Evolutionary conservation across 2,113 vertebrate species (phyloP).

Genomic region (Stigmatopora argus): DNA sequence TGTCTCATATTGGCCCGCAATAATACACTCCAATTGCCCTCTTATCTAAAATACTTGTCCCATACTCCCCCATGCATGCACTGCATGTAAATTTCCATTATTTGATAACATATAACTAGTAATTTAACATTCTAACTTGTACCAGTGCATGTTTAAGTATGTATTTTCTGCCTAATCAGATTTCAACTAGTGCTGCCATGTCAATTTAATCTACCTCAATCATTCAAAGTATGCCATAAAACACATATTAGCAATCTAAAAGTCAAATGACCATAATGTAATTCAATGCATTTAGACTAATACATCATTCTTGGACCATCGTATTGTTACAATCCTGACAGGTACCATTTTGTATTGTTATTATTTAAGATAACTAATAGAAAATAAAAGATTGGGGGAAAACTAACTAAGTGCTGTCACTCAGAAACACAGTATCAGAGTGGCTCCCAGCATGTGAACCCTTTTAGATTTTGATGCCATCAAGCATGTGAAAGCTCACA

Average conservation of each 20-base stretch:
- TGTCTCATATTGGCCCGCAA: constrained; percentile 38
- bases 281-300: too few species aligned
- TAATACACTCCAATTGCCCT: constrained; percentile 34
- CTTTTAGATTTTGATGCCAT: constrained; percentile 18
- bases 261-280: too few species aligned
- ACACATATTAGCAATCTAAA: too few species aligned
- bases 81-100: not conserved
- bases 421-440: too few species aligned
- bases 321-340: too few species aligned
- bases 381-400: too few species aligned
- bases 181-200: not conserved
- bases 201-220: not conserved
- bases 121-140: not conserved
- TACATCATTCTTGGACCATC: too few species aligned
- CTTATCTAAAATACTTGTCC: constrained; percentile 29
- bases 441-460: not conserved
- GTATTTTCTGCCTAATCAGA: not conserved
- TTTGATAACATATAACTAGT: not conserved
- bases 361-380: too few species aligned
- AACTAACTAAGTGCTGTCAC: too few species aligned
- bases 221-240: too few species aligned
- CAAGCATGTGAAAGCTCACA: constrained; percentile 3
- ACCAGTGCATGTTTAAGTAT: not conserved
- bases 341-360: too few species aligned
- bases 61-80: not conserved